Conservation (phyloP, 37 sponge, comb jelly and placozoan species). For the Crambe crambe region DNA sequence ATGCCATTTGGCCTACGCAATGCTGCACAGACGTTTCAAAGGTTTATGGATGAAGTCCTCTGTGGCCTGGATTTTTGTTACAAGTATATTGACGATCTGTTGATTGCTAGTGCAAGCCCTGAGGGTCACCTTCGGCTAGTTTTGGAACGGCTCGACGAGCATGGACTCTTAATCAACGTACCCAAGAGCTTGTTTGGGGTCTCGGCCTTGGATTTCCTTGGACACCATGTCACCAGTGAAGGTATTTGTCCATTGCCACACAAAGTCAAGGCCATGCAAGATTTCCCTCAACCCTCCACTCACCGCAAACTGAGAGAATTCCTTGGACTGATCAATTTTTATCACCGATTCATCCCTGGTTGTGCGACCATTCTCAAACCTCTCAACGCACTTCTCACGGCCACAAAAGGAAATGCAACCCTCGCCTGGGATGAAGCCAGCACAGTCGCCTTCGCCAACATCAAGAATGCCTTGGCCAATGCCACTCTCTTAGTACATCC, state of each 20-base stretch:
- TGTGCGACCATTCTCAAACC: slow-evolving; percentile 40
- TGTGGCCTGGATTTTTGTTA: slow-evolving; percentile 44
- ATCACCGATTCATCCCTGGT: slow-evolving; percentile 51
- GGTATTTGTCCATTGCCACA: slow-evolving; percentile 46
- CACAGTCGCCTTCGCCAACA: slow-evolving; percentile 27
- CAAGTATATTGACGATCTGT: slow-evolving; percentile 46
- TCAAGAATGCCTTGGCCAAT: slow-evolving; percentile 46
- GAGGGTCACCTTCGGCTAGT: slow-evolving; percentile 53
- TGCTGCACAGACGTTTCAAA: slow-evolving; percentile 60
- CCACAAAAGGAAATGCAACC: neutral
- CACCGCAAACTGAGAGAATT: slow-evolving; percentile 48
- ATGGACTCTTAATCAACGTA: slow-evolving; percentile 52
- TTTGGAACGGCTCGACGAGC: slow-evolving; percentile 30
- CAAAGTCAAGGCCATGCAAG: slow-evolving; percentile 49
- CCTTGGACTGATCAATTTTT: slow-evolving; percentile 63
- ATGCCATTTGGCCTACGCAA: slow-evolving; percentile 66
- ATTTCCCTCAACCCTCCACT: slow-evolving; percentile 53
- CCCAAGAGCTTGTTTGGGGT: slow-evolving; percentile 43
- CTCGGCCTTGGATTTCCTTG: slow-evolving; percentile 37
- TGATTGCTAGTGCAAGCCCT: slow-evolving; percentile 40
- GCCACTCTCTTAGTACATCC: slow-evolving; percentile 57
- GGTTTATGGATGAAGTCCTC: slow-evolving; percentile 70
- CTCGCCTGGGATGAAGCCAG: slow-evolving; percentile 26
- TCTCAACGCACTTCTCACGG: slow-evolving; percentile 21
- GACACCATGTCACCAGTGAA: slow-evolving; percentile 30